Base-by-base conservation (phyloP, 2,113 vertebrate genomes). In the Neolamprologus fasciatus region DNA sequence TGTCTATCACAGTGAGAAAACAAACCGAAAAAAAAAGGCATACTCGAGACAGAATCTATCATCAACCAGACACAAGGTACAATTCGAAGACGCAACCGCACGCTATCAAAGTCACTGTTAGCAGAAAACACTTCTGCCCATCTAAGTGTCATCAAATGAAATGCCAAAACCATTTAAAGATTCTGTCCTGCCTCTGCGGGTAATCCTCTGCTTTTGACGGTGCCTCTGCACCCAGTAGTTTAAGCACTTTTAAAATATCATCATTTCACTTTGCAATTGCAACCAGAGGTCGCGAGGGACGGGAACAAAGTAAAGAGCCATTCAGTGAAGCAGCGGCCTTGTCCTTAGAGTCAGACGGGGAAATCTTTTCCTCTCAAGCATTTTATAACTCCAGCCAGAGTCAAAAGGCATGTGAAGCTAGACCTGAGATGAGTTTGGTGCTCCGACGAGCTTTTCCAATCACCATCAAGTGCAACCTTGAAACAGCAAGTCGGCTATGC, bases 241-340 rank as follows among this genome's bases (percentile, higher is more conserved):
- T 86, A 68, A 84, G 80, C 61, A 79, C 85, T 91, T 92, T 89
- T 80, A 66, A 84, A 90, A 89, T 54, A 90, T 89, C 66, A 71
- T 90, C 82, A 86, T 87, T 87, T 90, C 80, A 78, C 80, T 89
- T 83, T 45, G 31, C 58, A 83, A 31, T 35, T 71, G 84, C 81
- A 80, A 40, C 8, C 78, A 82, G 90, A 92, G 92, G 91, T 92
- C 90, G 91, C 4, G 53, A 83, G 86, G 85, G 86, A 88, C 87
- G 19, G 9, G 37, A 76, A 78, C 58, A 51, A 87, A 91, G 86
- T 58, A 37, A 90, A 89, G 85, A 89, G 86, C 51, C 82, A 71
- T 89, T 86, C 81, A 84, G 87, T 3, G 40, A 19, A 45, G 82
- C 80, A 7, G 73, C 14, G 57, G 82, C 80, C 84, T 81, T 50